Evolutionary conservation across 1,140 invertebrate genomes (phyloP).

Genomic region (Aphaenogaster rudis): DNA sequence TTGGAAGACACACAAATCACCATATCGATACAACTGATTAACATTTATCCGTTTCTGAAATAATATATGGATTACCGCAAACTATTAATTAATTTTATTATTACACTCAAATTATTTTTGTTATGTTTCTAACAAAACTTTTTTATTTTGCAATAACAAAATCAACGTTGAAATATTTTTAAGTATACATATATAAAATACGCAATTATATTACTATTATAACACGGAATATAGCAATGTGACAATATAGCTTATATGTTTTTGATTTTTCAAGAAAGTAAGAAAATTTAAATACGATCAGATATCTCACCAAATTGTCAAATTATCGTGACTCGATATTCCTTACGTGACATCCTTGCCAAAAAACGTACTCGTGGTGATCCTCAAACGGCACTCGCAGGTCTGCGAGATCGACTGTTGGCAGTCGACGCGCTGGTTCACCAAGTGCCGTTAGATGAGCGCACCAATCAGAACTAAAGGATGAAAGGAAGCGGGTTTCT

Average conservation of each 20-base stretch:
- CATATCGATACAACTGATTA: not conserved
- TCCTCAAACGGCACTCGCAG: slow-evolving; percentile 57
- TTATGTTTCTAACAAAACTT: slow-evolving; percentile 1
- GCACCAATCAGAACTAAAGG: slow-evolving; percentile 74
- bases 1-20: not conserved
- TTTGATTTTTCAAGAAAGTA: not conserved
- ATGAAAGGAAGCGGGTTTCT: slow-evolving; percentile 67
- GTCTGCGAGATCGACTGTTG: slow-evolving; percentile 60
- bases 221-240: not conserved
- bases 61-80: not conserved
- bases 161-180: not conserved
- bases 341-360: slow-evolving; percentile 42
- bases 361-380: slow-evolving; percentile 44
- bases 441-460: slow-evolving; percentile 79
- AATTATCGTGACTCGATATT: slow-evolving; percentile 16
- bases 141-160: not conserved
- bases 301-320: slow-evolving; percentile 65
- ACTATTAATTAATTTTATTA: no score
- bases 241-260: not conserved
- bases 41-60: not conserved
- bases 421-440: slow-evolving; percentile 63
- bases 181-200: not conserved
- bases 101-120: not conserved
- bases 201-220: not conserved
- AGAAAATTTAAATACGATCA: not conserved